These are phyloP conservation scores for Lithodes maja DNA, from an alignment of 2,888 invertebrate species.

Conservation along the genomic window DNA sequence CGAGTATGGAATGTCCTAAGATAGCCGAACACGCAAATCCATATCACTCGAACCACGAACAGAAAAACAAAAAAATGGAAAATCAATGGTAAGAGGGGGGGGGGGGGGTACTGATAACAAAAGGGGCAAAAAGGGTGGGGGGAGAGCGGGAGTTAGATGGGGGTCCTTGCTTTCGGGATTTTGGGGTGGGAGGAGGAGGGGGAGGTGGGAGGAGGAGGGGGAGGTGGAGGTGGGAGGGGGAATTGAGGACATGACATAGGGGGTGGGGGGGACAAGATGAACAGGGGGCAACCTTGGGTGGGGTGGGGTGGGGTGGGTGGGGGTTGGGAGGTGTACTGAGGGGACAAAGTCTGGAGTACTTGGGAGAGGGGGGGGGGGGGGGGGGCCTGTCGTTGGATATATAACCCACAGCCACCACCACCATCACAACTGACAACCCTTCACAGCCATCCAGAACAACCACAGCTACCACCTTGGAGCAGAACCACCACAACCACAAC, in stretches of 20 bases:
- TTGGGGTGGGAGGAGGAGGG: not conserved
- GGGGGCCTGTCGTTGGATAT: not conserved
- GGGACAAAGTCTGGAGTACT: not conserved
- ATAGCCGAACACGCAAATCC: too few relatives aligned
- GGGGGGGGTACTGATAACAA: not conserved
- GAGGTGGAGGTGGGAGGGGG: not conserved
- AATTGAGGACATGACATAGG: not conserved
- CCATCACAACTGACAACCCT: not conserved
- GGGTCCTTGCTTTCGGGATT: not conserved
- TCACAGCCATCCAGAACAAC: not conserved
- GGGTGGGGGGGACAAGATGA: not conserved
- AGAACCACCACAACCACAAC: too few relatives aligned
- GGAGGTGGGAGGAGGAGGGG: not conserved
- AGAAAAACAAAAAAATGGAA: too few relatives aligned
- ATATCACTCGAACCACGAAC: too few relatives aligned
- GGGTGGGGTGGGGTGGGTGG: not conserved
- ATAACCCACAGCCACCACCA: not conserved
- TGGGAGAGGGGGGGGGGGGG: not conserved
- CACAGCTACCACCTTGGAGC: too few relatives aligned
- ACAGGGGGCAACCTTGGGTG: not conserved
- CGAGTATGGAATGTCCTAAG: too few relatives aligned
- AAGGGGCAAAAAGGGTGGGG: not conserved
- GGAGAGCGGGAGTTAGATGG: not conserved
- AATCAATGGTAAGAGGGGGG: too few relatives aligned
- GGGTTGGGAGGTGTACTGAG: not conserved